These are phyloP conservation scores for Lithophane leautieri DNA, from an alignment of 2,888 invertebrate species.

Conservation along the genomic window DNA sequence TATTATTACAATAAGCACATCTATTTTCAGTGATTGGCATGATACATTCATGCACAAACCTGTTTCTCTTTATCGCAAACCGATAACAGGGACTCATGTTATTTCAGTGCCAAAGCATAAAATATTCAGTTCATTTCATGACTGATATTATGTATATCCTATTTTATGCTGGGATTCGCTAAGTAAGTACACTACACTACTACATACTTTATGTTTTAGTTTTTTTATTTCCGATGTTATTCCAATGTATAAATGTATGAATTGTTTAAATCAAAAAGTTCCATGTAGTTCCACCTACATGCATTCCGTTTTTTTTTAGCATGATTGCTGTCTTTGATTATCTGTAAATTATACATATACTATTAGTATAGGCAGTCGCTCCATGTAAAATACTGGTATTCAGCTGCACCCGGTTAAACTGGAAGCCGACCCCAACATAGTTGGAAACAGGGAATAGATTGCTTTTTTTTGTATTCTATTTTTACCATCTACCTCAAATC, in stretches of 20 bases:
- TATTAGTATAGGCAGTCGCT: no score
- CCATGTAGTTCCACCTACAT: no score
- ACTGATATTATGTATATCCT: not conserved
- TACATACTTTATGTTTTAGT: not conserved
- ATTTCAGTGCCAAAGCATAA: not conserved
- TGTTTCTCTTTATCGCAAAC: slow-evolving; percentile 22
- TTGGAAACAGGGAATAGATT: no score
- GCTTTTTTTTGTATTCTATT: not conserved
- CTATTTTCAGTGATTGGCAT: slow-evolving; percentile 10
- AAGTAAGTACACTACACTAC: not conserved
- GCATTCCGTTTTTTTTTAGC: no score
- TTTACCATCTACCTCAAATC: slow-evolving; percentile 30
- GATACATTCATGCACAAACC: slow-evolving; percentile 13
- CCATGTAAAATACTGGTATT: no score
- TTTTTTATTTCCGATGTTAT: not conserved
- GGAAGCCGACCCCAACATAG: no score
- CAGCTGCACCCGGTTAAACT: no score
- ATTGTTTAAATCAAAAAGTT: no score
- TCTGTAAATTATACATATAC: no score
- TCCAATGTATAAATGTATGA: not conserved
- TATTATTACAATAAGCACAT: slow-evolving; percentile 25
- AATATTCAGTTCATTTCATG: not conserved
- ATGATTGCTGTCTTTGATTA: no score
- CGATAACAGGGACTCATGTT: slow-evolving; percentile 16
- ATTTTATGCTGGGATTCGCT: not conserved